Conservation (phyloP, 37 sponge, comb jelly and placozoan genomes). For the Eunapius fragilis region DNA sequence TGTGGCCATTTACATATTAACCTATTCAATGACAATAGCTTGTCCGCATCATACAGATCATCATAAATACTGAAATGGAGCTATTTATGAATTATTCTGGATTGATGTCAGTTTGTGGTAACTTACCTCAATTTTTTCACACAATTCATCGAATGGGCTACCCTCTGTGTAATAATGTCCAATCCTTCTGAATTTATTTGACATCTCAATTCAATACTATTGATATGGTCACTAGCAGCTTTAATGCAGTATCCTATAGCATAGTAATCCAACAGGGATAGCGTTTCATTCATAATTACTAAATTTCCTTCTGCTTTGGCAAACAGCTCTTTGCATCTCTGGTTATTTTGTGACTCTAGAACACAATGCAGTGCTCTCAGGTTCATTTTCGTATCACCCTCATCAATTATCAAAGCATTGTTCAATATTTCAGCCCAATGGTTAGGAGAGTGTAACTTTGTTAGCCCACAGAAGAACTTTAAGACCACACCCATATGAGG, state of each 20-base stretch:
- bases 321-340: slow-evolving; percentile 21
- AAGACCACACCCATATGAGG: slow-evolving; percentile 43
- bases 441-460: not conserved
- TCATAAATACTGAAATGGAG: no score
- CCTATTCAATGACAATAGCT: no score
- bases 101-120: no score
- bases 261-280: slow-evolving; percentile 28
- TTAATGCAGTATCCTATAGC: slow-evolving; percentile 23
- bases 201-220: slow-evolving; percentile 20
- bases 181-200: slow-evolving; percentile 43
- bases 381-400: not conserved
- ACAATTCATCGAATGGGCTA: not conserved
- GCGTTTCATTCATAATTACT: slow-evolving; percentile 9
- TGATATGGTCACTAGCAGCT: not conserved
- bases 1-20: no score
- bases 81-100: no score
- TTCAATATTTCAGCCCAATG: not conserved
- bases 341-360: slow-evolving; percentile 29
- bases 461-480: slow-evolving; percentile 54
- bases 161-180: slow-evolving; percentile 5
- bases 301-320: not conserved
- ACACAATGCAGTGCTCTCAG: slow-evolving; percentile 36
- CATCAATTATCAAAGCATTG: not conserved
- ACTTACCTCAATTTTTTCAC: not conserved
- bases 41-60: no score